phyloP scores from a whole-genome alignment of 2,888 invertebrate species.

The Alloscopus bannaensis region DNA sequence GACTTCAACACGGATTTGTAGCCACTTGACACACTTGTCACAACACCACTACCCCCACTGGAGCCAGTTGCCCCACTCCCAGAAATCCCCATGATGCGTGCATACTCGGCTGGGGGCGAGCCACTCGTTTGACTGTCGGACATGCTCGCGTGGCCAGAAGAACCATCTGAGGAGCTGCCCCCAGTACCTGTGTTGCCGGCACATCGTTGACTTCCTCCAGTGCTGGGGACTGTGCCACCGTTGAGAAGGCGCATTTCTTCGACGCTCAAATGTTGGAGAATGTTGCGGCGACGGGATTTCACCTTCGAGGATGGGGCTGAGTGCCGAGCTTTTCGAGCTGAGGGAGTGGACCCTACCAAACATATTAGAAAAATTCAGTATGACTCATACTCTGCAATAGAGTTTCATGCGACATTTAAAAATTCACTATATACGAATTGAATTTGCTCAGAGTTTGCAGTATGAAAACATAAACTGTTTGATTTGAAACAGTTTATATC shows the following conservation, averaged over 20 bases:
- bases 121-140: slow-evolving; percentile 86
- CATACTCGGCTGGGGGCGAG: slow-evolving; percentile 75
- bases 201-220: slow-evolving; percentile 40
- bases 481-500: no score
- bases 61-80: slow-evolving; percentile 27
- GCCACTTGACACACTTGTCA: slow-evolving; percentile 78
- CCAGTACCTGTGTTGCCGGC: slow-evolving; percentile 75
- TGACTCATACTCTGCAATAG: no score
- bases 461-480: no score
- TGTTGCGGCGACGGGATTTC: slow-evolving; percentile 75
- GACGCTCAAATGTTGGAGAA: slow-evolving; percentile 79
- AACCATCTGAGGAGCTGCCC: slow-evolving; percentile 88
- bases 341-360: slow-evolving; percentile 65
- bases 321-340: slow-evolving; percentile 63
- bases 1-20: slow-evolving; percentile 78
- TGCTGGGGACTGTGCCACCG: slow-evolving; percentile 38
- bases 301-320: slow-evolving; percentile 74
- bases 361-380: no score
- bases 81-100: slow-evolving; percentile 62
- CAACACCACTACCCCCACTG: slow-evolving; percentile 78
- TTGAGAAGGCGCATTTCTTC: slow-evolving; percentile 80
- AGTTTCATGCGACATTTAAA: no score
- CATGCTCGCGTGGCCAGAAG: slow-evolving; percentile 87
- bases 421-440: no score
- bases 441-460: no score